Percentiles rank a stretch among this genome's conserved stretches.
Evolutionary conservation across 2,113 vertebrate species (phyloP).

Genomic region (Phrynosoma blainvillii): DNA sequence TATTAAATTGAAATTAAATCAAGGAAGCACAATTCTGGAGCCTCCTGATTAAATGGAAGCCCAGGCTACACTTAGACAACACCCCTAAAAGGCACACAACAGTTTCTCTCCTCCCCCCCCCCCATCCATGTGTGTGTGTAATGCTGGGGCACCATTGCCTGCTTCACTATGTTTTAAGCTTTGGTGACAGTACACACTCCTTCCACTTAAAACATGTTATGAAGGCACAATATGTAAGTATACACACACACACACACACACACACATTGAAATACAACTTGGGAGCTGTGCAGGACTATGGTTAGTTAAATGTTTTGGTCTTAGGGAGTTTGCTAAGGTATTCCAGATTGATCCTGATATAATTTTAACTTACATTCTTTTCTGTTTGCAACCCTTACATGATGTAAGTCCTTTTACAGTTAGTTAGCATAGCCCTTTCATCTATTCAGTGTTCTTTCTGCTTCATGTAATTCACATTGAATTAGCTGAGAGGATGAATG

Average conservation of each 20-base stretch:
- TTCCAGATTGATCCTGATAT: not conserved
- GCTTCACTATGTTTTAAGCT: not conserved
- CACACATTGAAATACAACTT: not conserved
- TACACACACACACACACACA: too few relatives aligned
- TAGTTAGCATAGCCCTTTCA: constrained; percentile 39
- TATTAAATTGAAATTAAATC: not conserved
- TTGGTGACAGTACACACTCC: too few relatives aligned
- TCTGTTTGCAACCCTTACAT: constrained; percentile 26
- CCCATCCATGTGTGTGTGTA: not conserved
- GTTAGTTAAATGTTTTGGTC: not conserved
- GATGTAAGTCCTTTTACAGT: constrained; percentile 35
- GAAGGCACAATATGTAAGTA: not conserved
- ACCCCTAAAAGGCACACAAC: not conserved
- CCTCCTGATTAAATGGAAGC: not conserved
- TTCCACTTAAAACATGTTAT: not conserved
- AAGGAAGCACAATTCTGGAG: constrained; percentile 3
- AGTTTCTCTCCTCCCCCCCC: too few relatives aligned
- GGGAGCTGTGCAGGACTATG: not conserved
- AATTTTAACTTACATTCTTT: constrained; percentile 13
- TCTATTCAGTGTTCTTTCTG: constrained; percentile 21
- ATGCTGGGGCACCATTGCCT: not conserved
- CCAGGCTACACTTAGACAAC: not conserved
- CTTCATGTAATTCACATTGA: constrained; percentile 45
- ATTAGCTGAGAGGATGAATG: constrained; percentile 42
- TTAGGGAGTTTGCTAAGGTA: not conserved